These are phyloP conservation scores for Anaspis maculata DNA, from an alignment of 2,888 invertebrate species.

Conservation along the genomic window DNA sequence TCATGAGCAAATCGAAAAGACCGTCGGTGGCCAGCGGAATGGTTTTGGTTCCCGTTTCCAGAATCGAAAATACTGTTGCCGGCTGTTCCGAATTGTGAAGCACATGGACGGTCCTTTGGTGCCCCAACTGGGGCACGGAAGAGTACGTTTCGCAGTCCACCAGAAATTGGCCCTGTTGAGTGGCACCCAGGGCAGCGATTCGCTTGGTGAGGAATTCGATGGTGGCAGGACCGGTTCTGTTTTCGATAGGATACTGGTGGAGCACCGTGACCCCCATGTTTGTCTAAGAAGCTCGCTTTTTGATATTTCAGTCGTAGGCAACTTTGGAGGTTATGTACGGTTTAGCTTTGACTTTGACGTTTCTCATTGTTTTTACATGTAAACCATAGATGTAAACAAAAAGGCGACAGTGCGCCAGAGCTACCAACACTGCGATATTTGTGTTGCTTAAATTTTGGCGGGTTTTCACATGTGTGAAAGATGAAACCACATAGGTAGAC, in stretches of 20 bases:
- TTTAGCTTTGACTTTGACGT: constrained; percentile 3
- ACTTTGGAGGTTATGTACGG: too few relatives aligned
- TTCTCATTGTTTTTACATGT: constrained; percentile 6
- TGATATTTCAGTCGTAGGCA: neutral
- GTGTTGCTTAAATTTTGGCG: too few relatives aligned
- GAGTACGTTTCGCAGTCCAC: constrained; percentile 94
- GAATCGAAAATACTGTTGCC: constrained; percentile 84
- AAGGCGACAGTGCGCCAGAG: too few relatives aligned
- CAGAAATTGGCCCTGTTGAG: constrained; percentile 80
- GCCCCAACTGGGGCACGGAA: constrained; percentile 67
- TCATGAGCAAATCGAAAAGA: constrained; percentile 82
- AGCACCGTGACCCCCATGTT: constrained; percentile 63
- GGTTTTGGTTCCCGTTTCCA: constrained; percentile 79
- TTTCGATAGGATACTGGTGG: constrained; percentile 79
- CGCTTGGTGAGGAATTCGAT: constrained; percentile 82
- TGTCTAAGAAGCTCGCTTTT: neutral
- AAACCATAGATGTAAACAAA: too few relatives aligned
- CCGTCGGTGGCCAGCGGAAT: constrained; percentile 86
- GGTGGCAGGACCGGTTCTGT: constrained; percentile 81
- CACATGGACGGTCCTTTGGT: constrained; percentile 80
- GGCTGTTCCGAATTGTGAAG: constrained; percentile 94
- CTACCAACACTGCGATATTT: too few relatives aligned
- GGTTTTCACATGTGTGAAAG: too few relatives aligned
- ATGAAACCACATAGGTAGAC: too few relatives aligned
- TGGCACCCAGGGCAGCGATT: constrained; percentile 76